Evolutionary conservation across 2,888 invertebrate species (phyloP).

Genomic region (Synanthedon formicaeformis): DNA sequence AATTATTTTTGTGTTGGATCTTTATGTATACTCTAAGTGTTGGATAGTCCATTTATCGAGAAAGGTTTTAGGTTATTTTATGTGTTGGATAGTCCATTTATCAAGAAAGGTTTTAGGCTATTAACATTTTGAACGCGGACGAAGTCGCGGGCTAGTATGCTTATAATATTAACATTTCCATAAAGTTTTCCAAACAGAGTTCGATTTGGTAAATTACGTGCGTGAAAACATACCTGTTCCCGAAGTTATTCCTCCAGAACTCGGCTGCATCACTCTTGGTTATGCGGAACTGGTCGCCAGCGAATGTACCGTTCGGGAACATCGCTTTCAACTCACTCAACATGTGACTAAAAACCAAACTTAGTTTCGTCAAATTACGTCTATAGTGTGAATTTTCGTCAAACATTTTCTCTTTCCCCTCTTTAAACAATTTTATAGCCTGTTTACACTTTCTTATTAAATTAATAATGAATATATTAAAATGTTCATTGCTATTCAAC

Average conservation of each 20-base stretch:
- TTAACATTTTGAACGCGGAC: too few relatives aligned
- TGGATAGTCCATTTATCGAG: too few relatives aligned
- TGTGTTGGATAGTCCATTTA: too few relatives aligned
- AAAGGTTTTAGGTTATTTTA: too few relatives aligned
- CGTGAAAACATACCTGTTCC: slow-evolving; percentile 82
- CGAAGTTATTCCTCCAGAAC: slow-evolving; percentile 97
- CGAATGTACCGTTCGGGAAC: slow-evolving; percentile 95
- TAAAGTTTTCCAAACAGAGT: too few relatives aligned
- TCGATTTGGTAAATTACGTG: too few relatives aligned
- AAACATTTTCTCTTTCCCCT: slow-evolving; percentile 98
- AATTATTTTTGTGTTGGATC: too few relatives aligned
- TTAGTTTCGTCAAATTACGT: slow-evolving; percentile 95
- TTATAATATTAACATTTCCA: too few relatives aligned
- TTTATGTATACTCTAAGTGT: too few relatives aligned
- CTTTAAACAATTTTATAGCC: slow-evolving; percentile 97
- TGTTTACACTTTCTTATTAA: slow-evolving; percentile 99
- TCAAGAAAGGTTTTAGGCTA: too few relatives aligned
- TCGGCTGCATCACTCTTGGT: slow-evolving; percentile 99
- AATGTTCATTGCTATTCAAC: slow-evolving; percentile 95
- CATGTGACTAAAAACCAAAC: slow-evolving; percentile 99
- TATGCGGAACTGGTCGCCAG: slow-evolving; percentile 97
- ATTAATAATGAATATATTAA: slow-evolving; percentile 97
- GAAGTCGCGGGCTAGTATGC: too few relatives aligned
- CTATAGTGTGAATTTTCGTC: slow-evolving; percentile 93
- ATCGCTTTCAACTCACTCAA: slow-evolving; percentile 98